phyloP scores from a whole-genome alignment of 92 coral and sea anemone genomes.

The Epizoanthus ramosus region DNA sequence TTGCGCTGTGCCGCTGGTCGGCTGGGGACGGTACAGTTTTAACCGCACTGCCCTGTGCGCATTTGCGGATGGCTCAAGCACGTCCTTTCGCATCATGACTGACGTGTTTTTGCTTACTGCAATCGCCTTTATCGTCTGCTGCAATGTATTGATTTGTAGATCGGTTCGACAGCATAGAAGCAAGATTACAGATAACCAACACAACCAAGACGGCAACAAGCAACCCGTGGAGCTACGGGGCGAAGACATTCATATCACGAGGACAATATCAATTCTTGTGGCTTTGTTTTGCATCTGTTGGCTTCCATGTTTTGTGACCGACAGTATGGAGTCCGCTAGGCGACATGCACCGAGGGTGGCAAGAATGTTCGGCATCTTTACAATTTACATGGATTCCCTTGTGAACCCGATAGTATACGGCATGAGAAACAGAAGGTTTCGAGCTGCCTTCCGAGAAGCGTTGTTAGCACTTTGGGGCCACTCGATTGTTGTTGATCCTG shows the following conservation, averaged over 20 bases:
- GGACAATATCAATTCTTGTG: constrained; percentile 54
- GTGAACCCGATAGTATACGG: constrained; percentile 61
- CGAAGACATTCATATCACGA: constrained; percentile 54
- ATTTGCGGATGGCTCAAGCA: constrained; percentile 39
- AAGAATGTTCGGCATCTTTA: constrained; percentile 59
- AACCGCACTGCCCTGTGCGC: constrained; percentile 63
- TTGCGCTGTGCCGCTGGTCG: constrained; percentile 40
- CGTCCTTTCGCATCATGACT: constrained; percentile 46
- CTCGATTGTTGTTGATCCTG: too few species aligned
- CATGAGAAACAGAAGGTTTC: constrained; percentile 49
- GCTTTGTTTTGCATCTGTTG: constrained; percentile 56
- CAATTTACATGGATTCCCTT: constrained; percentile 57
- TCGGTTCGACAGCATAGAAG: constrained; percentile 42
- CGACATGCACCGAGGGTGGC: constrained; percentile 46
- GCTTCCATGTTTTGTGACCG: constrained; percentile 67
- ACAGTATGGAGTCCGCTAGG: constrained; percentile 50
- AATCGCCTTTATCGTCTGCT: constrained; percentile 41
- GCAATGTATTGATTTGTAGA: constrained; percentile 46
- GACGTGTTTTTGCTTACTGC: constrained; percentile 45
- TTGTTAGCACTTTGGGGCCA: background rate
- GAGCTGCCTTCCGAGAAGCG: constrained; percentile 40
- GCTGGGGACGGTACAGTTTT: constrained; percentile 59
- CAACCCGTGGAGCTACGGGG: constrained; percentile 33
- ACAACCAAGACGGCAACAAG: background rate
- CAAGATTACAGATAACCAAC: constrained; percentile 17